phyloP scores from a whole-genome alignment of 2,113 vertebrate genomes.

The Calcarius ornatus region DNA sequence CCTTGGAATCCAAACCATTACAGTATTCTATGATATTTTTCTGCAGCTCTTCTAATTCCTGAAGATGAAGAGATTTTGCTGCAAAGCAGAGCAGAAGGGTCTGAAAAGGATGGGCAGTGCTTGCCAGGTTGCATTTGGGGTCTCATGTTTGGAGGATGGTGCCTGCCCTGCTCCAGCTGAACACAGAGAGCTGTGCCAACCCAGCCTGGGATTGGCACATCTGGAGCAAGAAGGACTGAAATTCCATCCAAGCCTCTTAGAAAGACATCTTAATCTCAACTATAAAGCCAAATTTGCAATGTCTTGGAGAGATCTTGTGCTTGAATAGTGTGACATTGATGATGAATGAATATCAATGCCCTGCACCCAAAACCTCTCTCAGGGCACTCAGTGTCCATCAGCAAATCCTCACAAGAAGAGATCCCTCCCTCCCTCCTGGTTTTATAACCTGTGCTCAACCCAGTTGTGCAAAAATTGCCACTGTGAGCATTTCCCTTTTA shows the following conservation, averaged over 20 bases:
- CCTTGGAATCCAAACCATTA: background rate
- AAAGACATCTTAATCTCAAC: background rate
- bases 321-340: background rate
- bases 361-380: background rate
- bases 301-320: background rate
- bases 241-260: background rate
- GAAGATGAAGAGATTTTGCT: background rate
- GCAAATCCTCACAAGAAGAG: background rate
- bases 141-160: background rate
- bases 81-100: background rate
- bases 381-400: background rate
- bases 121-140: accelerated
- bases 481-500: background rate
- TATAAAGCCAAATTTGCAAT: background rate
- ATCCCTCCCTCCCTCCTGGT: background rate
- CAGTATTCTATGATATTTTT: background rate
- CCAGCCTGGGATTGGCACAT: background rate
- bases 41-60: background rate
- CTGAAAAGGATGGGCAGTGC: background rate
- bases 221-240: background rate
- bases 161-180: background rate
- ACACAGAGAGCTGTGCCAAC: too few species aligned
- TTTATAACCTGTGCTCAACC: background rate
- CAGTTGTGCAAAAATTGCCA: background rate
- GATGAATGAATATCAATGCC: background rate